Percentiles rank a stretch among this genome's conserved stretches.
phyloP scores from a whole-genome alignment of 2,888 invertebrate species.

The Penaeus monodon region DNA sequence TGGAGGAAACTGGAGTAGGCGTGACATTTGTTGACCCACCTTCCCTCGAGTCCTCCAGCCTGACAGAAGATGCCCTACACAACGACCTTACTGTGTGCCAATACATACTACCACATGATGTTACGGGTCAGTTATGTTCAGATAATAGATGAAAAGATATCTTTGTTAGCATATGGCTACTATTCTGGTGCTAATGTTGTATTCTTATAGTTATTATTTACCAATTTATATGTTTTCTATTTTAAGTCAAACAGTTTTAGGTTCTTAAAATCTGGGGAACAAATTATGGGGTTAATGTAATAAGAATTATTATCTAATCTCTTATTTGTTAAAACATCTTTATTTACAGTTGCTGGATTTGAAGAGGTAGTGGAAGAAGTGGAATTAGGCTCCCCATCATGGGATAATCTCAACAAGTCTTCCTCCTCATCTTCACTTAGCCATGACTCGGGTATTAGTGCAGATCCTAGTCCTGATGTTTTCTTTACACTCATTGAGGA shows the following conservation, averaged over 20 bases:
- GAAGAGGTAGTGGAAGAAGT: constrained; percentile 65
- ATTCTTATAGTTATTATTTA: no score
- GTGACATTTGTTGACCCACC: constrained; percentile 51
- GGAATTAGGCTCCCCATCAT: constrained; percentile 56
- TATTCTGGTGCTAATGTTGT: no score
- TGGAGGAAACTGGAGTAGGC: constrained; percentile 47
- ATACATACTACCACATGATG: constrained; percentile 62
- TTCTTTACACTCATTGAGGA: constrained; percentile 63
- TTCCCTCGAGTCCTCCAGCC: constrained; percentile 32
- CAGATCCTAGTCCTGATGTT: constrained; percentile 61
- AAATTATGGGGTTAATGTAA: no score
- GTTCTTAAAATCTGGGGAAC: no score
- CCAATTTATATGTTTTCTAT: no score
- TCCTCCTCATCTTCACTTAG: constrained; percentile 50
- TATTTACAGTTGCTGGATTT: constrained; percentile 61
- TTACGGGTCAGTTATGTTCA: constrained; percentile 45
- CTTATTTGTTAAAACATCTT: background rate
- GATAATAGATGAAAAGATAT: no score
- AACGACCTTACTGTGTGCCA: constrained; percentile 61
- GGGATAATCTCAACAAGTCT: constrained; percentile 55
- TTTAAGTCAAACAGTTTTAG: no score
- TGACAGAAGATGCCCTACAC: constrained; percentile 54
- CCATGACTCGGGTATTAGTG: constrained; percentile 51
- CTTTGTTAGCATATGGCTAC: no score
- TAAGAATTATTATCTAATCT: background rate